These are phyloP conservation scores for Anaspis maculata DNA, from an alignment of 2,888 invertebrate species.

Conservation along the genomic window DNA sequence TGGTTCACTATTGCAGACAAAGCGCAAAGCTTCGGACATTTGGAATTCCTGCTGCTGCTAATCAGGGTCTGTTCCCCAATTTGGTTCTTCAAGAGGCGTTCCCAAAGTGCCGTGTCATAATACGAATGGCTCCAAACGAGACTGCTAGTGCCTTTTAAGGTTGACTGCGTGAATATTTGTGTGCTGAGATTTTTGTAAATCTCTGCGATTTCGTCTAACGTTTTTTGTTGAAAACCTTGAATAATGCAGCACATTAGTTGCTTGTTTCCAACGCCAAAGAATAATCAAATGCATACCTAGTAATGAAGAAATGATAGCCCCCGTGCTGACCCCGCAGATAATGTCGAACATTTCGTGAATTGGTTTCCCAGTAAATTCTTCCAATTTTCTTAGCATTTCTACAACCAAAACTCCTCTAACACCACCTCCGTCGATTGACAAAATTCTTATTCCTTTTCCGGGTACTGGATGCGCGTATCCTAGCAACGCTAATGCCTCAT, in stretches of 20 bases:
- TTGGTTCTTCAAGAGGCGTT: slow-evolving; percentile 60
- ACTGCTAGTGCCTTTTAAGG: slow-evolving; percentile 60
- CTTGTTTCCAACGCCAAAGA: no score
- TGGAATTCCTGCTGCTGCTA: slow-evolving; percentile 45
- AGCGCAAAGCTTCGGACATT: slow-evolving; percentile 60
- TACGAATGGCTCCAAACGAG: slow-evolving; percentile 77
- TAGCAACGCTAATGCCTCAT: slow-evolving; percentile 55
- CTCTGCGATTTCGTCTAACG: slow-evolving; percentile 51
- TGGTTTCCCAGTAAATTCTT: slow-evolving; percentile 56
- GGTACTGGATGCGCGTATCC: slow-evolving; percentile 62
- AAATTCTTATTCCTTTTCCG: slow-evolving; percentile 65
- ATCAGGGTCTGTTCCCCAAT: slow-evolving; percentile 54
- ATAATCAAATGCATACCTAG: slow-evolving; percentile 44
- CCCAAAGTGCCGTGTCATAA: slow-evolving; percentile 79
- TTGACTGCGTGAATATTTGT: slow-evolving; percentile 57
- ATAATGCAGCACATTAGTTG: no score
- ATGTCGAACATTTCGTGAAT: slow-evolving; percentile 79
- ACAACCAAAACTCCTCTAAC: slow-evolving; percentile 76
- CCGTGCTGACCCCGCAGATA: slow-evolving; percentile 75
- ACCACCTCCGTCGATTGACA: slow-evolving; percentile 85
- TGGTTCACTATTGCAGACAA: slow-evolving; percentile 74
- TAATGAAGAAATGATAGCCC: slow-evolving; percentile 50
- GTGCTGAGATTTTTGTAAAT: slow-evolving; percentile 52
- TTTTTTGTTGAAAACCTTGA: slow-evolving; percentile 45
- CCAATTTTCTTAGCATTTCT: slow-evolving; percentile 69